These are phyloP conservation scores for Oceanodroma leucorhoa DNA, from an alignment of 2,797 vertebrate species.

Conservation along the genomic window DNA sequence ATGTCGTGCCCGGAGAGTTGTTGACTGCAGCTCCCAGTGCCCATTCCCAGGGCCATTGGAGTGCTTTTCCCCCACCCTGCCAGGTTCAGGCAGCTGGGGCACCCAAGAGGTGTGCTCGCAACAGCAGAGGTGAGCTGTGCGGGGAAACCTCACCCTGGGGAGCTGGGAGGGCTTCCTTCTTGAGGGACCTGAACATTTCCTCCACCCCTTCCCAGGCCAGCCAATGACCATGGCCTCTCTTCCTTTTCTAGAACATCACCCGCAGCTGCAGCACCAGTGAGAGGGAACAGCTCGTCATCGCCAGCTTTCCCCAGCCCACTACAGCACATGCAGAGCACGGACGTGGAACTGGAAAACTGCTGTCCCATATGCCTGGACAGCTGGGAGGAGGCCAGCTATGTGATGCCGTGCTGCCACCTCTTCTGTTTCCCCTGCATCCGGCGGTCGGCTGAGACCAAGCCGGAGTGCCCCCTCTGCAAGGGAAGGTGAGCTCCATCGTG, in stretches of 20 bases:
- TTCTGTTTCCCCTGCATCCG: neutral
- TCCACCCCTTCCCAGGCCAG: neutral
- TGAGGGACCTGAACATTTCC: too few species aligned
- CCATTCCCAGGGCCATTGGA: neutral
- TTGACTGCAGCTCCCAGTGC: neutral
- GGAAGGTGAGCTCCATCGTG: neutral
- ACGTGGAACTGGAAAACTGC: neutral
- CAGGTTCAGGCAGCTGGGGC: accelerated
- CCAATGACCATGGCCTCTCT: neutral
- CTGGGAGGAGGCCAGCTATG: neutral
- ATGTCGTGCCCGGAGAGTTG: neutral
- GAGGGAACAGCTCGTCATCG: accelerated
- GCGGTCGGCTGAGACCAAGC: neutral
- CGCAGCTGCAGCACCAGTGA: neutral
- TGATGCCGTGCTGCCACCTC: neutral
- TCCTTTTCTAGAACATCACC: neutral
- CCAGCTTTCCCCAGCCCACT: neutral
- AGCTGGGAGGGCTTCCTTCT: neutral
- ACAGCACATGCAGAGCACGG: neutral
- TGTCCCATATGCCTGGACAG: neutral
- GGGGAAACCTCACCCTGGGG: neutral
- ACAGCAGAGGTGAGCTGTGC: neutral
- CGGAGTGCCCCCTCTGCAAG: neutral
- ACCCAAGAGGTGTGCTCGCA: neutral
- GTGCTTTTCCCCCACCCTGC: neutral